These are phyloP conservation scores for Heptranchias perlo DNA, from an alignment of 2,113 vertebrate genomes.

Conservation along the genomic window DNA sequence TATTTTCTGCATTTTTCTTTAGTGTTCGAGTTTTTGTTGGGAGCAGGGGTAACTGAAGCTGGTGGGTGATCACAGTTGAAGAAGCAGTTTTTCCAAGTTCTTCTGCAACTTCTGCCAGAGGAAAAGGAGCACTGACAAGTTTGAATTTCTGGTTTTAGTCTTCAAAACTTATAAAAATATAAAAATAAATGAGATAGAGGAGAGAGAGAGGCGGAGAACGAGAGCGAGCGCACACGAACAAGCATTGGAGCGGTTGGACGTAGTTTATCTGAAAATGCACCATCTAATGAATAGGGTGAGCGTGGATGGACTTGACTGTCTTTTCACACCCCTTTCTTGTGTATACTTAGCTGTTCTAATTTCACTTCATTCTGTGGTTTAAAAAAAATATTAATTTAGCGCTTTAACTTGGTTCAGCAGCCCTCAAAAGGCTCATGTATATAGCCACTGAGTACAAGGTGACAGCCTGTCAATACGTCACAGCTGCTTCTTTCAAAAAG, in stretches of 20 bases:
- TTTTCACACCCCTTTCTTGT: neutral
- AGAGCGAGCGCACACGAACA: neutral
- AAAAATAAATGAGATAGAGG: neutral
- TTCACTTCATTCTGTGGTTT: neutral
- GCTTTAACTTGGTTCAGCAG: neutral
- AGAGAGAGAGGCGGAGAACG: neutral
- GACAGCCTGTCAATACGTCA: neutral
- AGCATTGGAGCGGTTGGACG: neutral
- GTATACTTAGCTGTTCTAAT: neutral
- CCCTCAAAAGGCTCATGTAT: neutral
- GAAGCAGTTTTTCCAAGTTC: constrained; percentile 87
- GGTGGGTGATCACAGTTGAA: constrained; percentile 67
- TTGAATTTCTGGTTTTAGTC: constrained; percentile 17
- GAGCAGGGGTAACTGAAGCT: constrained; percentile 78
- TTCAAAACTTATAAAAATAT: neutral
- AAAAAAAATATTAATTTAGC: neutral
- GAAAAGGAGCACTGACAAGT: constrained; percentile 19
- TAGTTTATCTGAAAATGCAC: neutral
- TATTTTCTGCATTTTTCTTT: constrained; percentile 91
- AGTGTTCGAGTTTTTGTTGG: constrained; percentile 84
- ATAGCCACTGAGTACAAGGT: neutral
- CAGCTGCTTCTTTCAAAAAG: neutral
- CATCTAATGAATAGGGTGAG: neutral
- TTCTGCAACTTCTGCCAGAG: constrained; percentile 81
- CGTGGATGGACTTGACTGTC: neutral